phyloP scores from a whole-genome alignment of 2,113 vertebrate species.

The Catharus bicknelli region DNA sequence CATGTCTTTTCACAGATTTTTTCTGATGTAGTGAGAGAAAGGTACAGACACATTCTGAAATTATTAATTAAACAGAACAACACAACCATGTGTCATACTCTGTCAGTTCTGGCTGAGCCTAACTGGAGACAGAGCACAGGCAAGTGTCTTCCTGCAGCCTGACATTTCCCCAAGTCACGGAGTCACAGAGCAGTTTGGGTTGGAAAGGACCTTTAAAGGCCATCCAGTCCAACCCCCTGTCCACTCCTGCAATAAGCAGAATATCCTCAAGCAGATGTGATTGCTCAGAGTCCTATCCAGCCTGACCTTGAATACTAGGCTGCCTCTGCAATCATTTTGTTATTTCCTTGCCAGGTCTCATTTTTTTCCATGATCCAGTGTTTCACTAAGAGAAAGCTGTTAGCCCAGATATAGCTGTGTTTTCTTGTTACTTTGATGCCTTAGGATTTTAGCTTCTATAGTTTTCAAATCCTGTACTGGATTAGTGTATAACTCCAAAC shows the following conservation, averaged over 20 bases:
- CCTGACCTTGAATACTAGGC: neutral
- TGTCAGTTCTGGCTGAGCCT: neutral
- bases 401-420: neutral
- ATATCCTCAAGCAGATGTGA: neutral
- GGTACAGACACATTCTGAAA: neutral
- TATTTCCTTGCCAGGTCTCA: neutral
- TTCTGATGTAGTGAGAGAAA: neutral
- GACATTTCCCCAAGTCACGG: neutral
- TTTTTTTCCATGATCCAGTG: neutral
- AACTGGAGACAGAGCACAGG: neutral
- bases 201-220: neutral
- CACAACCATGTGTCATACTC: neutral
- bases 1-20: neutral
- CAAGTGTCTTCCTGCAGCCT: neutral
- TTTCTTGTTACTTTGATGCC: neutral
- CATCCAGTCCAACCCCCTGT: neutral
- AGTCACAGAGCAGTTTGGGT: neutral
- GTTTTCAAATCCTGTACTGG: neutral
- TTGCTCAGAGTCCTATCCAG: neutral
- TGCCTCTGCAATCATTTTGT: neutral
- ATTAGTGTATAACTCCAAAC: neutral
- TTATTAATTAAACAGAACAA: neutral
- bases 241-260: neutral
- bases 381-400: neutral
- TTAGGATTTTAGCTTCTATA: neutral